Base-by-base conservation (phyloP, 1,140 invertebrate genomes). In the Drosophila sechellia region DNA sequence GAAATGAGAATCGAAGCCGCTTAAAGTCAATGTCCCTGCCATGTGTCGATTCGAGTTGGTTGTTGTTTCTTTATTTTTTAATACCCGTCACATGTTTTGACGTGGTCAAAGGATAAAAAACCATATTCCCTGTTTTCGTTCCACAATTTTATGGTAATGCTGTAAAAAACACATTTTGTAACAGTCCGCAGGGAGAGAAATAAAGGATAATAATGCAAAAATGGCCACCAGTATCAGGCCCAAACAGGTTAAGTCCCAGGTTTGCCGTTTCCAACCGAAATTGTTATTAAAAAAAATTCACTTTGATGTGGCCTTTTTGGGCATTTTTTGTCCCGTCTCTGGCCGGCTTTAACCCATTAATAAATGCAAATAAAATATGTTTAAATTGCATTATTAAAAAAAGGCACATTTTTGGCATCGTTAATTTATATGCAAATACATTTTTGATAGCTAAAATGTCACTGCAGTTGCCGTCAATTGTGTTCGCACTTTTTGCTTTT, bases 341-440 rank as follows among this genome's bases (percentile, higher is more conserved):
- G 13, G 37, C 11, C 17, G 65, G 63, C 58, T 76, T 74, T 63
- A 63, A 63, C 43, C 48, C 56, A 69, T 87, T 87, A 89, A 89
- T 87, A 87, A 87, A 87, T 87, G 83, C 83, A 87, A 89, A 86
- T 86, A 86, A 87, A 89, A 87, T 87, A 87, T 87, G 83, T 83
- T 87, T 87, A 87, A 87, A 87, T 87, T 87, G 83, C 83, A 77
- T 87, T 84, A 87, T 89, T 79, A 77, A 79, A 87, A 87, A 86
- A 86, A 81, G 71, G 17, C 15, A 13, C 11, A 70, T 70, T 69
- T 70, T 70, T 63, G 54, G 84, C 53, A 64, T 89, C 84, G 84
- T 87, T 87, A 87, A 87, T 87, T 89, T 87, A 87, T 89, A 87
- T 87, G 83, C 83, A 87, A 87, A 87, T 87, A 87, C 79, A 83